A percentile compares a stretch with the other conserved stretches of the same genome.
Conservation (phyloP, 2,797 vertebrate species). For the Spinus pinus region DNA sequence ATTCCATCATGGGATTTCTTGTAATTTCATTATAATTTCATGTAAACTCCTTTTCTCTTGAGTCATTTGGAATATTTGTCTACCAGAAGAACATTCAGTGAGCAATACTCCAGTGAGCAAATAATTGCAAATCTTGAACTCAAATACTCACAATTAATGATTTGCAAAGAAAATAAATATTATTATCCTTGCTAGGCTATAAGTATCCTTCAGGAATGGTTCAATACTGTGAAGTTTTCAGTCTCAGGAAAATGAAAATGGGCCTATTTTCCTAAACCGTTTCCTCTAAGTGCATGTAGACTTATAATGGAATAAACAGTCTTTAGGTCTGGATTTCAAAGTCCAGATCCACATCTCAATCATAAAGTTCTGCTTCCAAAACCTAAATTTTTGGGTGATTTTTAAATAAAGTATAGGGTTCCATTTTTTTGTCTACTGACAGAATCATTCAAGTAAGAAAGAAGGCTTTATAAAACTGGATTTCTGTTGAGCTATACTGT, state of each 20-base stretch:
- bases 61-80: background rate
- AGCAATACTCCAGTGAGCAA: background rate
- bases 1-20: background rate
- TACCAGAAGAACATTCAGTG: background rate
- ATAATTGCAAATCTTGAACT: slow-evolving; percentile 8
- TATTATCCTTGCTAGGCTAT: background rate
- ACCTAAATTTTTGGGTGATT: background rate
- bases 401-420: background rate
- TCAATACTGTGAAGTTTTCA: background rate
- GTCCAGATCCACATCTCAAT: accelerated
- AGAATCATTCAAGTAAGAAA: background rate
- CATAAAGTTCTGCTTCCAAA: background rate
- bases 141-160: background rate
- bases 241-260: background rate
- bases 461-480: background rate
- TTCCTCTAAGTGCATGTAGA: background rate
- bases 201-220: background rate
- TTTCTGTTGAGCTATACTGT: background rate
- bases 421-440: background rate
- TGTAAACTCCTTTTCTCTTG: background rate
- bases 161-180: background rate
- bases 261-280: background rate
- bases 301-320: background rate
- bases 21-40: background rate
- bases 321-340: background rate